phyloP scores from a whole-genome alignment of 1,140 invertebrate genomes.

The Sycophaga agraensis region DNA sequence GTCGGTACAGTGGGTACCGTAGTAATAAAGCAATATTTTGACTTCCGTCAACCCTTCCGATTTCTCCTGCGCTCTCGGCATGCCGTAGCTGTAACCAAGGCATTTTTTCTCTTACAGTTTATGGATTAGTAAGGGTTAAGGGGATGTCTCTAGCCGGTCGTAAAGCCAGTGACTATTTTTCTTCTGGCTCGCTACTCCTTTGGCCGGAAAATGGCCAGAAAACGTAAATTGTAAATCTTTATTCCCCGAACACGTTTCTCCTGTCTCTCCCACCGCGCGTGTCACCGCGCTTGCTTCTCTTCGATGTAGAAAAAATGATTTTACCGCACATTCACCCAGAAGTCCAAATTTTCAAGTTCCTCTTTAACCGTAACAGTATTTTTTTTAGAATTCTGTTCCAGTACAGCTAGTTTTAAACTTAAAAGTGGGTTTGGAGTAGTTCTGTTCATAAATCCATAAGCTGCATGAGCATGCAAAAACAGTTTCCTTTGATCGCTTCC shows the following conservation, averaged over 20 bases:
- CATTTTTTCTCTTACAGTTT: conserved; percentile 17
- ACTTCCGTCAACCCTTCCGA: conserved; percentile 37
- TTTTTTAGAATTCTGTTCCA: conserved; percentile 15
- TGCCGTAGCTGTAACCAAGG: conserved; percentile 5
- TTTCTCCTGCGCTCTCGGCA: conserved; percentile 7
- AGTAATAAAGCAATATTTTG: conserved; percentile 55
- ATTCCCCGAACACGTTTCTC: no score
- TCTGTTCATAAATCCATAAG: no score
- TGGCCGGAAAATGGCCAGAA: background rate
- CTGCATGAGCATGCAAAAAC: no score
- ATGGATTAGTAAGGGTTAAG: conserved; percentile 42
- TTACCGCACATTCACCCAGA: conserved; percentile 23
- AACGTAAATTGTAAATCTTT: conserved; percentile 6
- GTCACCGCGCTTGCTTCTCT: no score
- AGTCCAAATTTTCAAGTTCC: conserved; percentile 16
- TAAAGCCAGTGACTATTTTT: conserved; percentile 45
- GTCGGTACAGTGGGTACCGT: no score
- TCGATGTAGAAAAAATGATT: conserved; percentile 15
- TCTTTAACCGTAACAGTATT: no score
- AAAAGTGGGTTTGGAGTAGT: no score
- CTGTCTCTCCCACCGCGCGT: no score
- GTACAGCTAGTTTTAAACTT: no score
- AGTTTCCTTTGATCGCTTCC: no score
- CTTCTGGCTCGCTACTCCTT: conserved; percentile 40
- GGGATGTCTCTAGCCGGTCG: conserved; percentile 26